phyloP scores from a whole-genome alignment of 1,140 invertebrate genomes.

The Pseudobourletiella spinata region DNA sequence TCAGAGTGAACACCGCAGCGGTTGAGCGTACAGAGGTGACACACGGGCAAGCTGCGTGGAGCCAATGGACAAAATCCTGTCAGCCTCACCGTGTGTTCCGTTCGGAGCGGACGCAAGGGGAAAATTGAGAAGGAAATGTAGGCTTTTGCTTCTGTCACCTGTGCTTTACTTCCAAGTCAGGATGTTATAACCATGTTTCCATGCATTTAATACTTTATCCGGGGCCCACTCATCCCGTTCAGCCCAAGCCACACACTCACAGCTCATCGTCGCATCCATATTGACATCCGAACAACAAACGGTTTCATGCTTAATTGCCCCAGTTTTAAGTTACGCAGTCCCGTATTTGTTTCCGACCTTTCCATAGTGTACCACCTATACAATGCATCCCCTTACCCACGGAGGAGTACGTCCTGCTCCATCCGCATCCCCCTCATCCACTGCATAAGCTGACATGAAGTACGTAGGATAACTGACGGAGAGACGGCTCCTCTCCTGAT shows the following conservation, averaged over 20 bases:
- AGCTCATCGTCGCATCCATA: neutral
- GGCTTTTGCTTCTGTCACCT: neutral
- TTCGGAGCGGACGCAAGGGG: too few relatives aligned
- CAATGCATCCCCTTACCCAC: neutral
- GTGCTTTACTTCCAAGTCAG: neutral
- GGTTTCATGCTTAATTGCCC: slow-evolving; percentile 15
- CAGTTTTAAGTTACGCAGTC: neutral
- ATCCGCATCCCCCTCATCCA: too few relatives aligned
- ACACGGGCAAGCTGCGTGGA: too few relatives aligned
- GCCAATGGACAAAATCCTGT: too few relatives aligned
- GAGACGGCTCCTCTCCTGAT: too few relatives aligned
- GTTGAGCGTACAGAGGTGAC: too few relatives aligned
- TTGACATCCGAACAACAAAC: slow-evolving; percentile 9
- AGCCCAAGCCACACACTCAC: neutral
- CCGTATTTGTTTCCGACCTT: neutral
- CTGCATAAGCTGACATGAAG: too few relatives aligned
- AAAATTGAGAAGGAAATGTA: slow-evolving; percentile 7
- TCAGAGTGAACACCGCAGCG: too few relatives aligned
- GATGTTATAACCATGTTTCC: neutral
- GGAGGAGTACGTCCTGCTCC: neutral
- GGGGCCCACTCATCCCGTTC: neutral
- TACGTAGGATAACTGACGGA: too few relatives aligned
- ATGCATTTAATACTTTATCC: neutral
- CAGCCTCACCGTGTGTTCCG: too few relatives aligned
- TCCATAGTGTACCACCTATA: neutral